Evolutionary conservation across 2,797 vertebrate genomes (phyloP).

Genomic region (Sebastes miniatus): DNA sequence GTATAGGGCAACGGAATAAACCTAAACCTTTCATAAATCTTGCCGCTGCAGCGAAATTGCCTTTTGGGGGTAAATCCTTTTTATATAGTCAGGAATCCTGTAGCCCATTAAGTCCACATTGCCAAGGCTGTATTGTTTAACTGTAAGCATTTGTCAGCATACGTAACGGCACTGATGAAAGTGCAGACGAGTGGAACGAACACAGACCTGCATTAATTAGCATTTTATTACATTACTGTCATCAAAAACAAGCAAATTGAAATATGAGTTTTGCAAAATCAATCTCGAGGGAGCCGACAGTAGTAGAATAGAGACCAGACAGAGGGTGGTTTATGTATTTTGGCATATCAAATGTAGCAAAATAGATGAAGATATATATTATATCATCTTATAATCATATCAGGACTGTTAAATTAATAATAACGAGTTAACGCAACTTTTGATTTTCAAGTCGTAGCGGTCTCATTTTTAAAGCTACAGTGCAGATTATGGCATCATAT

Average conservation of each 20-base stretch:
- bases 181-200: constrained; percentile 8
- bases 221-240: constrained; percentile 2
- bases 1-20: constrained; percentile 35
- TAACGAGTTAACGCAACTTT: neutral
- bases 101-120: constrained; percentile 33
- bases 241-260: neutral
- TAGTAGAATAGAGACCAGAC: neutral
- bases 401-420: neutral
- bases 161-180: constrained; percentile 14
- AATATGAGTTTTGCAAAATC: neutral
- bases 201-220: constrained; percentile 17
- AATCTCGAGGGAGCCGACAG: neutral
- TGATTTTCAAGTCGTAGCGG: too few species aligned
- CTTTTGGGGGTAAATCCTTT: constrained; percentile 37
- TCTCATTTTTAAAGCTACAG: too few species aligned
- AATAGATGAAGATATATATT: neutral
- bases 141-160: constrained; percentile 17
- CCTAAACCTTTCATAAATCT: constrained; percentile 39
- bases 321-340: neutral
- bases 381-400: neutral
- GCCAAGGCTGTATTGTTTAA: constrained; percentile 17
- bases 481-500: too few species aligned
- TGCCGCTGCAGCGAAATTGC: constrained; percentile 25
- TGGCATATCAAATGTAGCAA: neutral
- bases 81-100: constrained; percentile 34